Evolutionary conservation across 1,140 invertebrate genomes (phyloP).

Genomic region (Euwallacea similis): DNA sequence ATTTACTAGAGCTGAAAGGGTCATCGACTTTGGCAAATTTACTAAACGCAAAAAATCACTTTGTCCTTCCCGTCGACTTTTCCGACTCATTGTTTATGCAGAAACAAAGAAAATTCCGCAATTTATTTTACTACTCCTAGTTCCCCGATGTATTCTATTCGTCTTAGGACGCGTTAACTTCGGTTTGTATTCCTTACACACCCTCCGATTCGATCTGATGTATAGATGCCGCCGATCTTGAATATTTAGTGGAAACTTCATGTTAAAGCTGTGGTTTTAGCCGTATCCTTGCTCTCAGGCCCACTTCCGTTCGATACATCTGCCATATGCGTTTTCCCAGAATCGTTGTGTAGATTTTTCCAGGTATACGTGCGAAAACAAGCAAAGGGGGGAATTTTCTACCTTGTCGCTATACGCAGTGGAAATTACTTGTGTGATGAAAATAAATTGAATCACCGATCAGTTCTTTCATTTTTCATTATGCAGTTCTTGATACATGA

Average conservation of each 20-base stretch:
- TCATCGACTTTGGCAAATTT: too few relatives aligned
- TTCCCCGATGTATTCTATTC: slow-evolving; percentile 37
- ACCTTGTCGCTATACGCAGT: slow-evolving; percentile 16
- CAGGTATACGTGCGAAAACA: slow-evolving; percentile 38
- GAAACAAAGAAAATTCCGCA: slow-evolving; percentile 33
- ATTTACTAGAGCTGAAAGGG: too few relatives aligned
- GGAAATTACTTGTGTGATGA: slow-evolving; percentile 7
- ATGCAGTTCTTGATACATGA: too few relatives aligned
- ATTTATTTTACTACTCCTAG: slow-evolving; percentile 39
- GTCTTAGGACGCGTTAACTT: slow-evolving; percentile 33
- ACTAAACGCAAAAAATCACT: too few relatives aligned
- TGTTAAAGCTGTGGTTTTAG: slow-evolving; percentile 41
- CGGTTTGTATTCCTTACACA: slow-evolving; percentile 39
- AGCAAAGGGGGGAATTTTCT: slow-evolving; percentile 28
- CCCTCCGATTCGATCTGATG: slow-evolving; percentile 37
- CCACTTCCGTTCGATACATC: slow-evolving; percentile 36
- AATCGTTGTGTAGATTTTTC: slow-evolving; percentile 36
- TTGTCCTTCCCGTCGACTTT: slow-evolving; percentile 12
- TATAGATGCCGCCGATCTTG: slow-evolving; percentile 40
- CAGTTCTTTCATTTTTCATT: too few relatives aligned
- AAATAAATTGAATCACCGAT: slow-evolving; percentile 21
- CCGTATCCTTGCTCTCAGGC: slow-evolving; percentile 31
- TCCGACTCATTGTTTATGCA: slow-evolving; percentile 36
- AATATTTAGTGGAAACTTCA: slow-evolving; percentile 41
- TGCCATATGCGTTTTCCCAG: slow-evolving; percentile 38